Percentiles rank a stretch among this genome's conserved stretches.
Evolutionary conservation across 2,888 invertebrate genomes (phyloP).

Genomic region (Tipula confusa): DNA sequence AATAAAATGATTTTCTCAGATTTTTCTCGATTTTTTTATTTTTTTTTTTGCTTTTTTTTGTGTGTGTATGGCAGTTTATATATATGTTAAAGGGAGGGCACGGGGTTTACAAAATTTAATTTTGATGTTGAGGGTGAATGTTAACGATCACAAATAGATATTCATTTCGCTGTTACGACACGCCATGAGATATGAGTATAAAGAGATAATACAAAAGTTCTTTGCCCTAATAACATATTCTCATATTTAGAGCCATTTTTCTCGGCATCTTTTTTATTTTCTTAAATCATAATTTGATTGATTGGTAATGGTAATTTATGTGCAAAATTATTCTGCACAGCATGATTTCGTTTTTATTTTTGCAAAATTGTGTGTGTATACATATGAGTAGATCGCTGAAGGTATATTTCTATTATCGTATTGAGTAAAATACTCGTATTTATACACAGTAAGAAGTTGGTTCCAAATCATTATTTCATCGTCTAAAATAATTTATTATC

Average conservation of each 20-base stretch:
- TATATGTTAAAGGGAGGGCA: background rate
- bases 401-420: too few relatives aligned
- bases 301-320: background rate
- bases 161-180: background rate
- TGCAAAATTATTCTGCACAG: background rate
- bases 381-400: too few relatives aligned
- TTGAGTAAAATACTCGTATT: too few relatives aligned
- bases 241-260: background rate
- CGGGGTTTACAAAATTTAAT: background rate
- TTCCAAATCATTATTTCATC: too few relatives aligned
- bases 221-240: conserved; percentile 20
- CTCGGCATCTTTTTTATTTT: background rate
- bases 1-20: conserved; percentile 12
- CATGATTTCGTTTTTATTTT: background rate
- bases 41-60: background rate
- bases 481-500: too few relatives aligned
- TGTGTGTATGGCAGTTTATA: too few relatives aligned
- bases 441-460: too few relatives aligned
- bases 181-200: background rate
- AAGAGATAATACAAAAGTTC: background rate
- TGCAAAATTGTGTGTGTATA: background rate
- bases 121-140: background rate
- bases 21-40: background rate
- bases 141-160: conserved; percentile 9
- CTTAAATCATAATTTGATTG: background rate